phyloP scores from a whole-genome alignment of 2,888 invertebrate genomes.

The Drosophila kanekoi region DNA sequence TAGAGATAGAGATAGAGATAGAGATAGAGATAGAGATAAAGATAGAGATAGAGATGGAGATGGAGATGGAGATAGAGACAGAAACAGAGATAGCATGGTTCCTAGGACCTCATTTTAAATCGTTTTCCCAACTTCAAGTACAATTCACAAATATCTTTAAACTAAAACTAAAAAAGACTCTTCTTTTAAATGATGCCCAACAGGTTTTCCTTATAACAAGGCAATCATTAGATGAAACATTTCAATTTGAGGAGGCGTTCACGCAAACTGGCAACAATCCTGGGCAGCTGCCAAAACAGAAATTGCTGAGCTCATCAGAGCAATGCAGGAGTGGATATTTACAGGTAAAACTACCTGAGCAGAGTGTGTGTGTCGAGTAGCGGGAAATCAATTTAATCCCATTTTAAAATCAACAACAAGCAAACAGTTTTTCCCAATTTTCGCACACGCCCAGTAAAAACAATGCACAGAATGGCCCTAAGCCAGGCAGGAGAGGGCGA shows the following conservation, averaged over 20 bases:
- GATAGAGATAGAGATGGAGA: too few relatives aligned
- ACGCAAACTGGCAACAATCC: conserved; percentile 42
- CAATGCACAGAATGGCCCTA: conserved; percentile 22
- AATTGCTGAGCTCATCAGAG: conserved; percentile 68
- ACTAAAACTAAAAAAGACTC: background rate
- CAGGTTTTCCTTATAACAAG: conserved; percentile 16
- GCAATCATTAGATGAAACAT: conserved; percentile 56
- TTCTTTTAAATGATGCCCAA: conserved; percentile 6
- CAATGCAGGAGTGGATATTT: conserved; percentile 1
- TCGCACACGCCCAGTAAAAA: conserved; percentile 66
- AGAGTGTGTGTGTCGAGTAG: conserved; percentile 53
- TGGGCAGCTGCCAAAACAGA: conserved; percentile 52
- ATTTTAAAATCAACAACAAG: conserved; percentile 67
- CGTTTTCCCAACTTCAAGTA: background rate
- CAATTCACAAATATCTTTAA: background rate
- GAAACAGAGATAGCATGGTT: too few relatives aligned
- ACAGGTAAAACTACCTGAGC: conserved; percentile 37
- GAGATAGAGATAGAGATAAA: too few relatives aligned
- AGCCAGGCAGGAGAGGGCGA: background rate
- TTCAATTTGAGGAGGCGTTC: conserved; percentile 49
- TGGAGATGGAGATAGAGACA: too few relatives aligned
- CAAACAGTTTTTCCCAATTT: conserved; percentile 44
- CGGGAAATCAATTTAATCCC: conserved; percentile 78
- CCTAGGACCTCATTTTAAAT: too few relatives aligned
- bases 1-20: too few relatives aligned